phyloP scores from a whole-genome alignment of 2,888 invertebrate genomes.

The Pterobdella sp. region DNA sequence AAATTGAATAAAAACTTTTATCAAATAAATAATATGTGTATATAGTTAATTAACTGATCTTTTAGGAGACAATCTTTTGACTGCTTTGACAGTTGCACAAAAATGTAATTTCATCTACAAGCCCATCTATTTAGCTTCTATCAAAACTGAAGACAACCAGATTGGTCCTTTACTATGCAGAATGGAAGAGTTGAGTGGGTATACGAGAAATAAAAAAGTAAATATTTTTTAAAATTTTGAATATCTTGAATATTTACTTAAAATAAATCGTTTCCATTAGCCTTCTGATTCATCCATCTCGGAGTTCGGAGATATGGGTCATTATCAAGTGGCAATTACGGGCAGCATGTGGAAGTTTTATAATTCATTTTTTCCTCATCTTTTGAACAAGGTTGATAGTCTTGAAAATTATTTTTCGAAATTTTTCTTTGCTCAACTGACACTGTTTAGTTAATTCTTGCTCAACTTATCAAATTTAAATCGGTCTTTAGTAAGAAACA shows the following conservation, averaged over 20 bases:
- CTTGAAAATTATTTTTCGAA: too few relatives aligned
- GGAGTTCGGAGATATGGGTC: background rate
- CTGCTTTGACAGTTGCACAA: constrained; percentile 78
- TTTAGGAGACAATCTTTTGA: constrained; percentile 63
- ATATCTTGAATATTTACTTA: too few relatives aligned
- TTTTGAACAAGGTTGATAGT: constrained; percentile 57
- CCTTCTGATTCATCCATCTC: background rate
- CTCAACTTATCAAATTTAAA: too few relatives aligned
- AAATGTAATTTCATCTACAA: constrained; percentile 69
- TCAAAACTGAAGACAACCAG: background rate
- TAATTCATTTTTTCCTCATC: constrained; percentile 62
- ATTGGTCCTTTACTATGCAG: background rate
- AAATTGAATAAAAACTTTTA: background rate
- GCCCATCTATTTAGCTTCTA: constrained; percentile 3
- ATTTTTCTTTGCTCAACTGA: too few relatives aligned
- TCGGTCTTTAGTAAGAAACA: too few relatives aligned
- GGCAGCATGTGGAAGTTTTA: constrained; percentile 69
- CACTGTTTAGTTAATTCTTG: too few relatives aligned
- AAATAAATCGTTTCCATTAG: background rate
- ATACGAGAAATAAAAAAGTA: too few relatives aligned
- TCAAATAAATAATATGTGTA: constrained; percentile 2
- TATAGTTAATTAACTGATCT: background rate
- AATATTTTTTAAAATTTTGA: too few relatives aligned
- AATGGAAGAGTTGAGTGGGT: background rate
- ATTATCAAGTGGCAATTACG: constrained; percentile 50